A percentile compares a stretch with the other conserved stretches of the same genome.
Conservation (phyloP, 2,113 vertebrate species). For the Eidolon helvum region DNA sequence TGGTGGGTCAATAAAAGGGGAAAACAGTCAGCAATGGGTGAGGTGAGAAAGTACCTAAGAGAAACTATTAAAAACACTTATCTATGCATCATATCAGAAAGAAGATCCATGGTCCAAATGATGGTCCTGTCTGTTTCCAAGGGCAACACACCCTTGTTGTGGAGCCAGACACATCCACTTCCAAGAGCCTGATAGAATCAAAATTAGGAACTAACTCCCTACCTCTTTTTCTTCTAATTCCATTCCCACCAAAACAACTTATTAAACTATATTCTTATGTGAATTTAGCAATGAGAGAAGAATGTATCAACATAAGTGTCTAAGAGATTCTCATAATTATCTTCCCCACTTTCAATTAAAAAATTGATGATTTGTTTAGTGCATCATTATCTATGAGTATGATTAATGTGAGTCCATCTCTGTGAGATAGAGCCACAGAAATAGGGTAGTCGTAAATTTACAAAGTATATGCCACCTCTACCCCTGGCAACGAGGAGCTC, state of each 20-base stretch:
- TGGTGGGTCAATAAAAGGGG: neutral
- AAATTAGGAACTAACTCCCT: neutral
- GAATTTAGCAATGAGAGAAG: neutral
- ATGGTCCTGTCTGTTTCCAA: constrained; percentile 18
- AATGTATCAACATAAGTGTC: neutral
- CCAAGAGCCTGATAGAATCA: neutral
- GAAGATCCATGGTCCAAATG: neutral
- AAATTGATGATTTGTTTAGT: neutral
- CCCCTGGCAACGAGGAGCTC: neutral
- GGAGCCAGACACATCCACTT: neutral
- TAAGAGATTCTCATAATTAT: neutral
- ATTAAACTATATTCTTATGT: neutral
- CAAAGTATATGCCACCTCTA: neutral
- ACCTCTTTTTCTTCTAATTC: neutral
- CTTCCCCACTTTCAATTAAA: neutral
- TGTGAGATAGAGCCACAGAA: neutral
- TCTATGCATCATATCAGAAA: neutral
- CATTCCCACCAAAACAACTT: neutral
- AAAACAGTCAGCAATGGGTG: neutral
- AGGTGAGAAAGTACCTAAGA: neutral
- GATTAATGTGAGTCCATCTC: neutral
- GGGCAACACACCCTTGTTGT: neutral
- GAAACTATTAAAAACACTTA: neutral
- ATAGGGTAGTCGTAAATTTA: neutral
- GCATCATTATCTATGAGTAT: neutral